These are phyloP conservation scores for Plebejus anna DNA, from an alignment of 2,888 invertebrate genomes.

Conservation along the genomic window DNA sequence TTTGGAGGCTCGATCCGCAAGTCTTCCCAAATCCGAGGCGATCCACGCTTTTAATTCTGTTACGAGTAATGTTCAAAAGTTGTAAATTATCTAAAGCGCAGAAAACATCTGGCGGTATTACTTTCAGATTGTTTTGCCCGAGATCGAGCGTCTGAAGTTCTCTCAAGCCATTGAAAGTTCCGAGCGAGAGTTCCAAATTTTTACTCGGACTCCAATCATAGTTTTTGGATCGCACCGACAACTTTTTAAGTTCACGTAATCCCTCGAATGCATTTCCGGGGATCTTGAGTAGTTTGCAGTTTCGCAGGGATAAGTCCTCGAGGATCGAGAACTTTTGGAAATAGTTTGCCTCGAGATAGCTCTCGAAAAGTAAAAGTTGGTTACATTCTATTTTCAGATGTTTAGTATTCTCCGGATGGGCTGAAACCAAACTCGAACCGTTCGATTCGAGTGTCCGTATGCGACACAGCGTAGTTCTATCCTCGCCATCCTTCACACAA, in stretches of 20 bases:
- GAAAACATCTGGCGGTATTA: constrained; percentile 87
- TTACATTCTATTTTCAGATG: constrained; percentile 88
- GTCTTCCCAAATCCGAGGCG: constrained; percentile 84
- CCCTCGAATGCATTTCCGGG: constrained; percentile 90
- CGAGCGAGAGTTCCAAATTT: constrained; percentile 85
- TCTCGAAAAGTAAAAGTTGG: constrained; percentile 88
- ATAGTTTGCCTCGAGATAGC: constrained; percentile 85
- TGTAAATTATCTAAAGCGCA: constrained; percentile 90
- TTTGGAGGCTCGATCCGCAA: constrained; percentile 85
- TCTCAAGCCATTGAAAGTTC: constrained; percentile 87
- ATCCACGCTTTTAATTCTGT: constrained; percentile 87
- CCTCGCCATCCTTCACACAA: constrained; percentile 69
- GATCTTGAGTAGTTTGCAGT: constrained; percentile 89
- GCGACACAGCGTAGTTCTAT: constrained; percentile 81
- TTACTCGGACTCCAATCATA: constrained; percentile 87
- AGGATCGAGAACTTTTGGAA: constrained; percentile 87
- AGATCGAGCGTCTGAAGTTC: constrained; percentile 89
- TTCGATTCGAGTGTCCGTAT: constrained; percentile 85
- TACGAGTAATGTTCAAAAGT: constrained; percentile 89
- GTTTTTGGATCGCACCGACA: constrained; percentile 89
- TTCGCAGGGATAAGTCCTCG: constrained; percentile 85
- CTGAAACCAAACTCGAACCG: constrained; percentile 81
- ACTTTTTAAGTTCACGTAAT: constrained; percentile 87
- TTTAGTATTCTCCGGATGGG: constrained; percentile 84
- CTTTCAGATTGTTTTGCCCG: constrained; percentile 88